Evolutionary conservation across 2,113 vertebrate species (phyloP).

Genomic region (Typhlomys cinereus): DNA sequence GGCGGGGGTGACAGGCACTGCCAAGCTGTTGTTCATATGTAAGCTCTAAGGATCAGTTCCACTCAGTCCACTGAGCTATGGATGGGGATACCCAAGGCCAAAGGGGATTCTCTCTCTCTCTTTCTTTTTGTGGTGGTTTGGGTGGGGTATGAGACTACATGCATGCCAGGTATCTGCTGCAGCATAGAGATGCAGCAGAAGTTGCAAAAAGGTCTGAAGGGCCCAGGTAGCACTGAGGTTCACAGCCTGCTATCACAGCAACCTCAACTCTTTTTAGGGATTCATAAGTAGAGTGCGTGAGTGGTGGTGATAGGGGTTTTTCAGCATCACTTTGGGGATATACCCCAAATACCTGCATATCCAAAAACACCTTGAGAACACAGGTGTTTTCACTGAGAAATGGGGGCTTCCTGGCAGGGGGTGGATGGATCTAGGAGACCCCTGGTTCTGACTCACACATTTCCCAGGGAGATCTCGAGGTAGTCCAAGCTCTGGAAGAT

Average conservation of each 20-base stretch:
- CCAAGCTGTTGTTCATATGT: background rate
- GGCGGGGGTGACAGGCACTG: background rate
- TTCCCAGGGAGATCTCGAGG: constrained; percentile 89
- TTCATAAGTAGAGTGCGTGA: background rate
- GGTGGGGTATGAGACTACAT: background rate
- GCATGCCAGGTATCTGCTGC: background rate
- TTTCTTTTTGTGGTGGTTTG: background rate
- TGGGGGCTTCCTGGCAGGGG: background rate
- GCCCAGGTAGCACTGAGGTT: background rate
- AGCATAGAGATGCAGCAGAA: background rate
- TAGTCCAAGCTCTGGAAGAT: constrained; percentile 94
- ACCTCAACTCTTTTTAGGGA: background rate
- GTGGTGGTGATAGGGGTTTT: background rate
- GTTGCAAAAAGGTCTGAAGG: constrained; percentile 7
- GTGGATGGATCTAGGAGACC: too few relatives aligned
- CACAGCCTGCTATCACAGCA: background rate
- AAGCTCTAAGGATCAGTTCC: too few relatives aligned
- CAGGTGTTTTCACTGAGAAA: background rate
- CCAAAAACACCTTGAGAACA: background rate
- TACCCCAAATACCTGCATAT: background rate
- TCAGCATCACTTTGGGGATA: background rate
- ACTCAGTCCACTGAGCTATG: background rate
- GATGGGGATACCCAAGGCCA: background rate
- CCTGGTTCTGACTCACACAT: constrained; percentile 85
- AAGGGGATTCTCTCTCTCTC: rapidly evolving